A percentile compares a stretch with the other conserved stretches of the same genome.
These are phyloP conservation scores for Mnemiopsis leidyi DNA, from an alignment of 37 sponge, comb jelly and placozoan species.

Conservation along the genomic window DNA sequence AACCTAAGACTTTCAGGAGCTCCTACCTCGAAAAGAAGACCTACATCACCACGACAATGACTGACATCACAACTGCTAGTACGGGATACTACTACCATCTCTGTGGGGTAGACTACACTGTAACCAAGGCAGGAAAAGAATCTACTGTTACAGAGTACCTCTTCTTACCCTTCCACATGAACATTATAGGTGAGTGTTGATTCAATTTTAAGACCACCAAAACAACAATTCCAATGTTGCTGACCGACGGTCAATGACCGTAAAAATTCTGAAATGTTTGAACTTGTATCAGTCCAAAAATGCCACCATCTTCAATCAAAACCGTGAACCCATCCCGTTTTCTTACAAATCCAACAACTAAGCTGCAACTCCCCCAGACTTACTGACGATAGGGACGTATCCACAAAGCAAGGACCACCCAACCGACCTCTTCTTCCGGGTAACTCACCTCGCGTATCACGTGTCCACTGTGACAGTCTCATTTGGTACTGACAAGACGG, in stretches of 20 bases:
- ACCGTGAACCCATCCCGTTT: no score
- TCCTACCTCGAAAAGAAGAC: not conserved
- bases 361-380: not conserved
- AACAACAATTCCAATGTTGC: no score
- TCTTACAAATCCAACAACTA: not conserved
- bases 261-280: no score
- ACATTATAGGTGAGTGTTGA: not conserved
- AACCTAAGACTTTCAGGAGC: no score
- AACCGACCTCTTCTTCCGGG: not conserved
- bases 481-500: not conserved
- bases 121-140: not conserved
- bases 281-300: no score
- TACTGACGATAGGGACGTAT: not conserved
- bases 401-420: not conserved
- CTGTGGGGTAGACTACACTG: not conserved
- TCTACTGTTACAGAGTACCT: not conserved
- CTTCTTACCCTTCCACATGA: constrained; percentile 10
- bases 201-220: no score
- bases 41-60: not conserved
- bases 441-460: not conserved
- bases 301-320: no score
- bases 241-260: no score
- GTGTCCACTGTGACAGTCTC: not conserved
- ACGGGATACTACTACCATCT: constrained; percentile 14
- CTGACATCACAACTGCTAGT: not conserved